phyloP scores from a whole-genome alignment of 2,888 invertebrate genomes.

The Drosophila falleni region DNA sequence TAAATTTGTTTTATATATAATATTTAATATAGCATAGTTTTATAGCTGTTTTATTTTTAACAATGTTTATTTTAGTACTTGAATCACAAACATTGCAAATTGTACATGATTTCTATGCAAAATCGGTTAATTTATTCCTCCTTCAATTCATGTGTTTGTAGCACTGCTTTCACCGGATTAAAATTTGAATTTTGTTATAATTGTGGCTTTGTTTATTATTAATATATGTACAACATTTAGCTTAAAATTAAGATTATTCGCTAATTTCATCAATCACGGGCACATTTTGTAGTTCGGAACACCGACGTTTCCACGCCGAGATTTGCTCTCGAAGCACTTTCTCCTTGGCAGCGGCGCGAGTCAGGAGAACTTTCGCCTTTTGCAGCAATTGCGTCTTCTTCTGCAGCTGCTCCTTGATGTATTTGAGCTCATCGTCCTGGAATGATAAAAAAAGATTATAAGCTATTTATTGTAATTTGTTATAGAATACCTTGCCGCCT shows the following conservation, averaged over 20 bases:
- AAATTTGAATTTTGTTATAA: constrained; percentile 17
- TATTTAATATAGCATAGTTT: no score
- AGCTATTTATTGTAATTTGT: background rate
- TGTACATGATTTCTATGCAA: no score
- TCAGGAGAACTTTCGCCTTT: constrained; percentile 88
- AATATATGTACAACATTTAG: constrained; percentile 57
- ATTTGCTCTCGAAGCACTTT: constrained; percentile 87
- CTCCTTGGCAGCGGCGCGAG: constrained; percentile 89
- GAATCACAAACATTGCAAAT: no score
- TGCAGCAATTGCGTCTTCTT: constrained; percentile 88
- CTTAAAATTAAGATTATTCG: constrained; percentile 75
- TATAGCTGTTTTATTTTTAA: no score
- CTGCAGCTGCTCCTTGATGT: constrained; percentile 87
- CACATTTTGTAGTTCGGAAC: constrained; percentile 85
- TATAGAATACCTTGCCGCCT: constrained; percentile 54
- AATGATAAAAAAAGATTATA: background rate
- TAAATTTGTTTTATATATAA: no score
- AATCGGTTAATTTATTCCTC: no score
- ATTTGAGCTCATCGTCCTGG: constrained; percentile 85
- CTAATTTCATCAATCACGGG: constrained; percentile 86
- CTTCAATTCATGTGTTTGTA: no score
- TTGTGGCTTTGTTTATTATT: background rate
- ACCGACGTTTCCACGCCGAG: constrained; percentile 84
- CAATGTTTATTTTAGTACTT: no score
- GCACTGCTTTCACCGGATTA: background rate